phyloP scores from a whole-genome alignment of 2,888 invertebrate genomes.

The Nineta flava region DNA sequence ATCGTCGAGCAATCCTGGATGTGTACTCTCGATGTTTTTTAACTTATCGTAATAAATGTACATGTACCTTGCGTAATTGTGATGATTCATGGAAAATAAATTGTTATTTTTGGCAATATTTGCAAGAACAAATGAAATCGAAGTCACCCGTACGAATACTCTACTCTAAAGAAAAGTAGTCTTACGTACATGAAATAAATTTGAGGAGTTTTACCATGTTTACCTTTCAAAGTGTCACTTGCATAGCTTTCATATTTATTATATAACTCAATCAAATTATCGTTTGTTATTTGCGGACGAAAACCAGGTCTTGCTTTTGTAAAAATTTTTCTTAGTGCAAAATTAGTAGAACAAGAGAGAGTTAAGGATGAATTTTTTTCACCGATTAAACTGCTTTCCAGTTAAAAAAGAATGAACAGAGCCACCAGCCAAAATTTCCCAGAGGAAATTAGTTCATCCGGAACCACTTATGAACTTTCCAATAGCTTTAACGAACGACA shows the following conservation, averaged over 20 bases:
- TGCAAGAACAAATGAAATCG: not conserved
- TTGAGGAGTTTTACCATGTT: slow-evolving; percentile 13
- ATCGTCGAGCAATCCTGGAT: slow-evolving; percentile 7
- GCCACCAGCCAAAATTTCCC: slow-evolving; percentile 12
- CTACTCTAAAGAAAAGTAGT: not conserved
- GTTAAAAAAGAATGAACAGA: slow-evolving; percentile 10
- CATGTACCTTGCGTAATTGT: not conserved
- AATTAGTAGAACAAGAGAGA: slow-evolving; percentile 10
- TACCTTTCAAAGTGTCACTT: slow-evolving; percentile 9
- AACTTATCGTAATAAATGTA: not conserved
- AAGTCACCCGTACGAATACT: not conserved
- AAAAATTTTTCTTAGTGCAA: too few species aligned
- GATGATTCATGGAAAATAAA: not conserved
- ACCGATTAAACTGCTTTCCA: slow-evolving; percentile 11
- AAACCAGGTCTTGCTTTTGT: not conserved
- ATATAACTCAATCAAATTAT: slow-evolving; percentile 6
- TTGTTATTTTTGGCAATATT: not conserved
- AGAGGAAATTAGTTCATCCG: slow-evolving; percentile 12
- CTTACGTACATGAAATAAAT: slow-evolving; percentile 16
- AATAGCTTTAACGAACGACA: slow-evolving; percentile 14
- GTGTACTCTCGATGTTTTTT: slow-evolving; percentile 4
- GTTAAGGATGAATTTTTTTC: slow-evolving; percentile 11
- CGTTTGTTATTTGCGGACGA: slow-evolving; percentile 8
- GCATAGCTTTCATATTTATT: slow-evolving; percentile 13
- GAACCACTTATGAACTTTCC: slow-evolving; percentile 13